A percentile compares a stretch with the other conserved stretches of the same genome.
Conservation (phyloP, 2,888 invertebrate genomes). For the Eilema griseolum region DNA sequence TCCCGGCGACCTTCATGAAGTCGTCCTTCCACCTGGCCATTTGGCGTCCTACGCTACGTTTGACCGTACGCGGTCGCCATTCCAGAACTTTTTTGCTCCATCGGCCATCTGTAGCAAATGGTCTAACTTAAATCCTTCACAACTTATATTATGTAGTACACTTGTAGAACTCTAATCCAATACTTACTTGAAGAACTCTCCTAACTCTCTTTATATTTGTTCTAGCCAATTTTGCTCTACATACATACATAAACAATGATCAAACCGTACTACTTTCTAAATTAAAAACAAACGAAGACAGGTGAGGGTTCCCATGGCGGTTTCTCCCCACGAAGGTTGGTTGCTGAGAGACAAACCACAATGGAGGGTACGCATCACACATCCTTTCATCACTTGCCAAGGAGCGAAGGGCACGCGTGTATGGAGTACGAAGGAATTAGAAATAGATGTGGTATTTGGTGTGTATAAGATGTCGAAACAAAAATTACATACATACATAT, state of each 20-base stretch:
- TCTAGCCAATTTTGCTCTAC: neutral
- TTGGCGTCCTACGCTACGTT: too few species aligned
- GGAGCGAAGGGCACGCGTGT: conserved; percentile 74
- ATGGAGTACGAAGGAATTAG: conserved; percentile 38
- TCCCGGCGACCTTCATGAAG: too few species aligned
- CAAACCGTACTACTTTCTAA: conserved; percentile 37
- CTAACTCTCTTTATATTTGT: neutral
- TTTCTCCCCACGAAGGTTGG: conserved; percentile 46
- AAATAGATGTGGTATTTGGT: conserved; percentile 58
- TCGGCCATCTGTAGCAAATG: too few species aligned
- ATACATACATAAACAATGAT: neutral
- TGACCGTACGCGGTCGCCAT: too few species aligned
- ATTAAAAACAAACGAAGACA: conserved; percentile 53
- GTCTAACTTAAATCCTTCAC: too few species aligned
- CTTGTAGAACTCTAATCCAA: neutral
- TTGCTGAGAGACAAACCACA: conserved; percentile 68
- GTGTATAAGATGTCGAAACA: neutral
- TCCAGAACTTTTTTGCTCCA: too few species aligned
- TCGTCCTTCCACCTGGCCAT: too few species aligned
- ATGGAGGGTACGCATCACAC: conserved; percentile 78
- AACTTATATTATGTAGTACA: neutral
- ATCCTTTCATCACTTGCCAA: conserved; percentile 80
- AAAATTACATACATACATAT: too few species aligned
- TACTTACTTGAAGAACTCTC: neutral
- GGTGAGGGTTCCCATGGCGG: conserved; percentile 64